Percentiles rank a stretch among this genome's conserved stretches.
These are phyloP conservation scores for Pseudococcus jackbeardsleyi DNA, from an alignment of 2,888 invertebrate species.

Conservation along the genomic window DNA sequence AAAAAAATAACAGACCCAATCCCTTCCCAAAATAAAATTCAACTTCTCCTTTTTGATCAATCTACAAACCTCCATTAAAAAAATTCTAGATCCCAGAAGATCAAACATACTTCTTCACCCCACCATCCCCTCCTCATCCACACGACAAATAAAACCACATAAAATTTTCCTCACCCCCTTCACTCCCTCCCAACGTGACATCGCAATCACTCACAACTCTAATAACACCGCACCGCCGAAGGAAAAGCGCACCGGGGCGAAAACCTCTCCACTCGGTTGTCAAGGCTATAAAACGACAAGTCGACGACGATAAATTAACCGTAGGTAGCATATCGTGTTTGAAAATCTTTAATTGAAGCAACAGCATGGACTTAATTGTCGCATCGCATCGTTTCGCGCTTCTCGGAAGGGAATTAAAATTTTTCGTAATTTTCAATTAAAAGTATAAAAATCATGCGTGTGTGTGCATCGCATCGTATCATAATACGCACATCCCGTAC, in stretches of 20 bases:
- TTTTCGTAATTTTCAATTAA: conserved; percentile 46
- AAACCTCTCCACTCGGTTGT: background rate
- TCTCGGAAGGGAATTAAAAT: conserved; percentile 31
- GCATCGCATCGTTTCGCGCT: conserved; percentile 38
- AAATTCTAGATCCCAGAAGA: no score
- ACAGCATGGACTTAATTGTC: conserved; percentile 28
- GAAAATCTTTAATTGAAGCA: conserved; percentile 37
- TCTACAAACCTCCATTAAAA: no score
- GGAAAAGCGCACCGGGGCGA: conserved; percentile 16
- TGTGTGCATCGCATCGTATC: conserved; percentile 6
- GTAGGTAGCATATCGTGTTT: conserved; percentile 44
- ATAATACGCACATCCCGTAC: background rate
- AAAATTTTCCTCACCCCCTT: no score
- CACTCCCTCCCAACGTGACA: no score
- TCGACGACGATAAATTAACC: conserved; percentile 35
- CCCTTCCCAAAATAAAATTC: no score
- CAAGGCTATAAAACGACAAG: conserved; percentile 1
- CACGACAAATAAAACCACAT: no score
- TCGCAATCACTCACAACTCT: no score
- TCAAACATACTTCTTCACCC: no score
- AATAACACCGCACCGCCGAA: background rate
- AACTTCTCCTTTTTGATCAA: no score
- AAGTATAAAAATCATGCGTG: conserved; percentile 24
- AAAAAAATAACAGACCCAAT: no score
- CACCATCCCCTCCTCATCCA: no score